Evolutionary conservation across 2,888 invertebrate species (phyloP).

Genomic region (Aphidius colemani): DNA sequence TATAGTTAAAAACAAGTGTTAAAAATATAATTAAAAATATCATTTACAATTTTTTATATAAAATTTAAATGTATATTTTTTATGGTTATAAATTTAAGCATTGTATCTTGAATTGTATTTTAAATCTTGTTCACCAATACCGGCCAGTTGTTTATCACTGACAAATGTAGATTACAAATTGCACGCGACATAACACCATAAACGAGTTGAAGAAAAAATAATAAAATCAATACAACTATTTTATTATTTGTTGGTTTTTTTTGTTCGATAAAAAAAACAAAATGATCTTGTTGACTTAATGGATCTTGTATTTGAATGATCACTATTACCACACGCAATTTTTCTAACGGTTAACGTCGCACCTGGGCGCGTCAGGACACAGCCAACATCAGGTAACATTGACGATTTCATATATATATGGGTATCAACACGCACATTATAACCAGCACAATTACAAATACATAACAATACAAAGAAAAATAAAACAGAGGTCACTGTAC

Average conservation of each 20-base stretch:
- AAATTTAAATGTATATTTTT: conserved; percentile 21
- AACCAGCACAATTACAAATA: no score
- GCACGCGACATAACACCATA: no score
- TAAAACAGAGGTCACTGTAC: conserved; percentile 41
- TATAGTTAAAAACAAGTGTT: no score
- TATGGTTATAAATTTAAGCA: background rate
- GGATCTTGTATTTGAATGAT: background rate
- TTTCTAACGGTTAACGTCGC: conserved; percentile 42
- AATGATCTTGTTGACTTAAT: no score
- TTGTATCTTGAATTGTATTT: background rate
- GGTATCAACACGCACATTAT: no score
- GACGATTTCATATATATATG: no score
- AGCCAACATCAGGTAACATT: conserved; percentile 8
- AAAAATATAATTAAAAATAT: no score
- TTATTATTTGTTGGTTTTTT: conserved; percentile 17
- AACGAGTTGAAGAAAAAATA: no score
- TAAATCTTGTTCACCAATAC: background rate
- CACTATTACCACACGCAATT: conserved; percentile 35
- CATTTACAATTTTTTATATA: background rate
- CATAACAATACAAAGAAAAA: no score
- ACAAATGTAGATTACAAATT: no score
- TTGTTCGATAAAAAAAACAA: background rate
- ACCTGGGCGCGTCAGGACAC: conserved; percentile 38
- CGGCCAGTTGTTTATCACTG: background rate
- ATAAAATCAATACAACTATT: background rate